Evolutionary conservation across 2,113 vertebrate genomes (phyloP), one percentile per base, ranked within the genome.

Genomic region (Forbesichthys papilliferus): DNA sequence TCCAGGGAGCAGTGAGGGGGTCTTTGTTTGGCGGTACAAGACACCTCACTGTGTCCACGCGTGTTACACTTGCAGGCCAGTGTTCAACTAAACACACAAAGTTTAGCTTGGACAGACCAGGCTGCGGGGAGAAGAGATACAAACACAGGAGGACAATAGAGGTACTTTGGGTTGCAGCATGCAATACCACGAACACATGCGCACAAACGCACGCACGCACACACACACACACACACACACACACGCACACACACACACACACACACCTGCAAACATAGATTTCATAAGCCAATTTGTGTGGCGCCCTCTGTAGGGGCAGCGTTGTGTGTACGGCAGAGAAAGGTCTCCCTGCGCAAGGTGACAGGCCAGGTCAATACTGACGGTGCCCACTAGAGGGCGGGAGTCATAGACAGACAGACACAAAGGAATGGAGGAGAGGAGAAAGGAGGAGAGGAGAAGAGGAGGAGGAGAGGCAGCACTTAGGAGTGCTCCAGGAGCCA

Each of bases 401-500:
- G 47, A 2, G 27, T 27, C 36, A 42, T 8, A 42, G 7, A 42
- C 36, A 42, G 34, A 61, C 1, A 61, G 16, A 61, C 12, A 61
- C 59, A 61, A 63, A 63, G 61, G 16, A 63, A n/a, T 42, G 36
- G 27, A 13, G 53, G 65, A 54, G 54, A 52, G 20, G 53, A 54
- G 66, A 56, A 11, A 1, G 16, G 9, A 18, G 20, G 27, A 52
- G 48, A 34, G 46, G 33, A 47, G n/a, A 34, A 16, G 16, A 16
- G 16, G n/a, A 56, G 61, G 74, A 90, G 27, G 27, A 27, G 27
- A 42, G 36, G 4, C 36, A 42, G 27, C 27, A 42, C 36, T 42
- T 96, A 98, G 62, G 90, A 46, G 8, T 91, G 92, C 75, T 98
- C 96, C 83, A 96, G 87, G 70, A 99, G 94, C 98, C 98, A 98